These are phyloP conservation scores for Drosophila parthenogenetica DNA, from an alignment of 2,888 invertebrate genomes.

Conservation along the genomic window DNA sequence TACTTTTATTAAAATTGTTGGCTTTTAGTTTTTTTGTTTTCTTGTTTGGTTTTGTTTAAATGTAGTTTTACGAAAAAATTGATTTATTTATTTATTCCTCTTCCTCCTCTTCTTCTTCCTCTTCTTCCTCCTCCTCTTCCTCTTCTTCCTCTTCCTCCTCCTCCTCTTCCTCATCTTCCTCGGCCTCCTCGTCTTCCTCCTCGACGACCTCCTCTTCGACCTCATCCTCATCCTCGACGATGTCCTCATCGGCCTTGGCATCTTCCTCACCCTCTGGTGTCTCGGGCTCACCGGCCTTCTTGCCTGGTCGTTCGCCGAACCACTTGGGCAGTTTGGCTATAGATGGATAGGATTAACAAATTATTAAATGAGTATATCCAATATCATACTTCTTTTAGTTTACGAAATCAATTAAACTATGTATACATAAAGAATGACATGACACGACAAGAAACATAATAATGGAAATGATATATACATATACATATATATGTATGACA, in stretches of 20 bases:
- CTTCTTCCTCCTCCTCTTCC: slow-evolving; percentile 86
- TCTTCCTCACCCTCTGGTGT: slow-evolving; percentile 96
- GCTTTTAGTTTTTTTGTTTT: slow-evolving; percentile 63
- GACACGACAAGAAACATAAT: slow-evolving; percentile 68
- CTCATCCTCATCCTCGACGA: slow-evolving; percentile 90
- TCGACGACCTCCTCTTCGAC: slow-evolving; percentile 92
- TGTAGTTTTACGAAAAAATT: slow-evolving; percentile 82
- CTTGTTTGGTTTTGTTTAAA: slow-evolving; percentile 75
- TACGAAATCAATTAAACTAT: no score
- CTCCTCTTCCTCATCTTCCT: slow-evolving; percentile 88
- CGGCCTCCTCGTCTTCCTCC: slow-evolving; percentile 90
- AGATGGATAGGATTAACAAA: neutral
- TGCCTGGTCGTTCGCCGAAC: slow-evolving; percentile 98
- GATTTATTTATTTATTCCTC: slow-evolving; percentile 78
- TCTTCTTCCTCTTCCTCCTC: slow-evolving; percentile 85
- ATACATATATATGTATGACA: neutral
- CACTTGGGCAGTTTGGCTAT: slow-evolving; percentile 96
- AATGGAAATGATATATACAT: slow-evolving; percentile 14
- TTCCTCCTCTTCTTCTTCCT: slow-evolving; percentile 84
- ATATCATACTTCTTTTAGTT: neutral
- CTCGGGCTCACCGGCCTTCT: slow-evolving; percentile 94
- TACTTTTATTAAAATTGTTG: slow-evolving; percentile 78
- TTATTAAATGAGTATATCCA: slow-evolving; percentile 7
- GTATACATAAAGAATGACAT: slow-evolving; percentile 37
- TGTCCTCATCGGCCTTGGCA: slow-evolving; percentile 91